Base-by-base conservation (phyloP, 1,140 invertebrate species). In the Drosophila pachea region DNA sequence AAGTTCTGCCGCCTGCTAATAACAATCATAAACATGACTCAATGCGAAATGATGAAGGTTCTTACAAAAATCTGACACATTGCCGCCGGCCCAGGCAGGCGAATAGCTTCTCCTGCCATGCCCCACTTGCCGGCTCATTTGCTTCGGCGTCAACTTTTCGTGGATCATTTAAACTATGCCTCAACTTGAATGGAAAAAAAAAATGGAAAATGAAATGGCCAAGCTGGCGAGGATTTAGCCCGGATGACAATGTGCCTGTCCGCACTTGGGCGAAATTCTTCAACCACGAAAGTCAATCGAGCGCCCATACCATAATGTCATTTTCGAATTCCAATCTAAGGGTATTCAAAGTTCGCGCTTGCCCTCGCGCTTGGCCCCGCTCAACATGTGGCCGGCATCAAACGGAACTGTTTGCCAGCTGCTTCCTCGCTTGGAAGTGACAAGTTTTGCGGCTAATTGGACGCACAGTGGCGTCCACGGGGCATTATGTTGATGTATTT, bases 1-100 rank as follows among this genome's bases (percentile, higher is more conserved):
- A 22, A 22, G 22, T 38, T 75, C 74, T 78, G 29, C 64, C 60
- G 42, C 49, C 43, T 69, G 73, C 70, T 73, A 69, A 76, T 76
- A 76, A 76, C 70, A 76, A 76, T 76, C 65, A 68, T 63, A 59
- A 69, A 63, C 59, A 69, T 69, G 62, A 48, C 61, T 45, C 54
- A 72, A 61, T 78, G 69, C 16, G 67, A 81, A 79, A 86, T 67
- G 70, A 74, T 65, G 77, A 45, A 76, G 81, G 76, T 67, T 70
- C 32, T 68, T 47, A 31, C 60, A 76, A 22, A 22, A 71, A 69
- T 79, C 60, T 76, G 81, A 86, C 79, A 84, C 69, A 86, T 79
- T 62, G 79, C 79, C 68, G n/a, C 42, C 31, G 79, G 76, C 59
- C n/a, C 7, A n/a, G n/a, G n/a, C 11, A 14, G 14, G 16, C 9